Base-by-base conservation (phyloP, 2,113 vertebrate genomes). In the Myotis brandtii region DNA sequence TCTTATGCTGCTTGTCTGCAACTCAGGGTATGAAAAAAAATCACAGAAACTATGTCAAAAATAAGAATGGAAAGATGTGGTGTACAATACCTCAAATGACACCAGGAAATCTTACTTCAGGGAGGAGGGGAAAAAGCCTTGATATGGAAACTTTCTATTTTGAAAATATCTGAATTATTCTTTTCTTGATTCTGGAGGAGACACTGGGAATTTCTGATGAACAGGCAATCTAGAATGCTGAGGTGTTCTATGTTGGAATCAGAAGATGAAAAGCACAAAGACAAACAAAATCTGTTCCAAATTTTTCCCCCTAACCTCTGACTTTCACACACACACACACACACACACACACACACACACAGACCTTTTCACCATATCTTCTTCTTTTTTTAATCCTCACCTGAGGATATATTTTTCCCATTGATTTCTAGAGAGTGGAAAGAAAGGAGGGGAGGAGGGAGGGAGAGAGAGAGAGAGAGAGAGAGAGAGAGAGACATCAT, bases 221-320 rank as follows among this genome's bases (percentile, higher is more conserved):
- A 17, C 34, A 46, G 43, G 75, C 59, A 93, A 43, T 96, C 97
- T 98, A 97, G 97, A 97, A 97, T 40, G 46, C 40, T 30, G 43
- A 87, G 13, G 69, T 50, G 32, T 95, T 97, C 94, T 93, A 9
- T 76, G 37, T 7, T 84, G 6, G 73, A 89, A 56, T 48, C 32
- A 80, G 67, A 95, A 59, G 91, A 77, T 80, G 10, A 27, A 59
- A 67, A 82, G 11, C 23, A 85, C 52, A 92, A 82, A 94, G 85
- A 72, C 25, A 70, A 18, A 84, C 16, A 83, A 84, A 59, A n/a
- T 23, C 76, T 93, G 27, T 9, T 70, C 52, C 14, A 3, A 14
- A 17, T 21, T 34, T 14, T 82, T 70, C 64, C 77, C 56, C 43
- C 46, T 72, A 76, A 56, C 20, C 52, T 66, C 21, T 23, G 25